Evolutionary conservation across 1,140 invertebrate genomes (phyloP).

Genomic region (Colletes gigas): DNA sequence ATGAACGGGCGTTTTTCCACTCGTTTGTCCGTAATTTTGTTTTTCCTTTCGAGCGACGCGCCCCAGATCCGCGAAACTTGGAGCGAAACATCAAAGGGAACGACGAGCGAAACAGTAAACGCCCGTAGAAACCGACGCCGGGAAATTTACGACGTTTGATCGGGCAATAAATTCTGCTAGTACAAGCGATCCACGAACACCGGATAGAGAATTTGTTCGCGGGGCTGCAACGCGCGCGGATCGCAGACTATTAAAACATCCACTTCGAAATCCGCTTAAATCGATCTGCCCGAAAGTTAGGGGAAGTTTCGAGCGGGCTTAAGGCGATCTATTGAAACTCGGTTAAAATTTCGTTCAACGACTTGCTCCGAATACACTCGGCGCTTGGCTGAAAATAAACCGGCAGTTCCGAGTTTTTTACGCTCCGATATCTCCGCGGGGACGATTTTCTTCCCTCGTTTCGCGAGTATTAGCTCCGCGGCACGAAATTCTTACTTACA

Average conservation of each 20-base stretch:
- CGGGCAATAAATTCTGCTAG: slow-evolving; percentile 14
- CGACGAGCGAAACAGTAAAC: slow-evolving; percentile 1
- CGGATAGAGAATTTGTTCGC: slow-evolving; percentile 31
- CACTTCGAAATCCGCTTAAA: slow-evolving; percentile 45
- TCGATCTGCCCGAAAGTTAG: slow-evolving; percentile 34
- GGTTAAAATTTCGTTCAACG: slow-evolving; percentile 40
- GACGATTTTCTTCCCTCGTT: not conserved
- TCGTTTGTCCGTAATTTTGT: not conserved
- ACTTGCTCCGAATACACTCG: not conserved
- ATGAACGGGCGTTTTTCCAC: no score
- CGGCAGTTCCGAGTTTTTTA: not conserved
- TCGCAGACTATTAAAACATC: slow-evolving; percentile 39
- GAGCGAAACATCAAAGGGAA: slow-evolving; percentile 6
- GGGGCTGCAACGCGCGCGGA: slow-evolving; percentile 1
- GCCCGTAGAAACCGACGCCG: not conserved
- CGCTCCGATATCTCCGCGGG: not conserved
- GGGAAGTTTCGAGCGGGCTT: slow-evolving; percentile 29
- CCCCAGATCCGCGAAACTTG: not conserved
- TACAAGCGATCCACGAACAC: not conserved
- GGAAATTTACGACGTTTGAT: slow-evolving; percentile 16
- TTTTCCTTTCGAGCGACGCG: not conserved
- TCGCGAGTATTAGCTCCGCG: not conserved
- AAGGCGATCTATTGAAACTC: slow-evolving; percentile 35
- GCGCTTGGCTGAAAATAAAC: not conserved
- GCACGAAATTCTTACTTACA: no score